Percentiles rank a stretch among this genome's conserved stretches.
These are phyloP conservation scores for Nyctibius grandis DNA, from an alignment of 2,797 vertebrate species.

Conservation along the genomic window DNA sequence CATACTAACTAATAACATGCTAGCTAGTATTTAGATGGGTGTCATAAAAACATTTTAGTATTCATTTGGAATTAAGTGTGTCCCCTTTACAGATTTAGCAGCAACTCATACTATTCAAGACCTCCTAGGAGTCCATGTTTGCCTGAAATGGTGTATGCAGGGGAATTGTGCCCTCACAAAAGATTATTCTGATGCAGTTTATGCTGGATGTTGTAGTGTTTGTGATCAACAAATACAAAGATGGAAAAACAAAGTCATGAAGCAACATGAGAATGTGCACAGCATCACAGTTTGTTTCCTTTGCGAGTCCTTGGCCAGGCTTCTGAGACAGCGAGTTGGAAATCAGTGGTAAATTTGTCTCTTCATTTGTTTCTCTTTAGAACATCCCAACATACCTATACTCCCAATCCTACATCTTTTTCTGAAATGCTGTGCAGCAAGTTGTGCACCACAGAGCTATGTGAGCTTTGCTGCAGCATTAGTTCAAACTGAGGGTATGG, in stretches of 20 bases:
- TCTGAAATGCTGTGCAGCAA: background rate
- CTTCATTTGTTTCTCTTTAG: background rate
- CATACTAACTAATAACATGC: background rate
- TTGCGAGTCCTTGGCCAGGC: background rate
- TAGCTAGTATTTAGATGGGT: background rate
- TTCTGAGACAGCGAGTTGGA: background rate
- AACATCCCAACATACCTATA: background rate
- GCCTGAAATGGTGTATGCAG: background rate
- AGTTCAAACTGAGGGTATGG: background rate
- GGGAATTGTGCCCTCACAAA: background rate
- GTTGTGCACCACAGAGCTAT: background rate
- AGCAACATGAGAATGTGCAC: background rate
- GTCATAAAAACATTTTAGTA: background rate
- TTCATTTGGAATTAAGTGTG: background rate
- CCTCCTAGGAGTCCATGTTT: background rate
- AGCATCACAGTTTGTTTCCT: background rate
- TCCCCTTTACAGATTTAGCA: background rate
- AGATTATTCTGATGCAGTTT: background rate
- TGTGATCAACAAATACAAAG: background rate
- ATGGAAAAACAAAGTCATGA: conserved; percentile 9
- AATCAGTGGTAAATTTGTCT: background rate
- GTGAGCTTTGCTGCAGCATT: background rate
- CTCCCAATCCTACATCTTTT: background rate
- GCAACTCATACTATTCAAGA: background rate
- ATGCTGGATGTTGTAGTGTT: background rate